Evolutionary conservation across 2,113 vertebrate genomes (phyloP), one percentile per base, ranked within the genome.

Genomic region (Dromas ardeola): DNA sequence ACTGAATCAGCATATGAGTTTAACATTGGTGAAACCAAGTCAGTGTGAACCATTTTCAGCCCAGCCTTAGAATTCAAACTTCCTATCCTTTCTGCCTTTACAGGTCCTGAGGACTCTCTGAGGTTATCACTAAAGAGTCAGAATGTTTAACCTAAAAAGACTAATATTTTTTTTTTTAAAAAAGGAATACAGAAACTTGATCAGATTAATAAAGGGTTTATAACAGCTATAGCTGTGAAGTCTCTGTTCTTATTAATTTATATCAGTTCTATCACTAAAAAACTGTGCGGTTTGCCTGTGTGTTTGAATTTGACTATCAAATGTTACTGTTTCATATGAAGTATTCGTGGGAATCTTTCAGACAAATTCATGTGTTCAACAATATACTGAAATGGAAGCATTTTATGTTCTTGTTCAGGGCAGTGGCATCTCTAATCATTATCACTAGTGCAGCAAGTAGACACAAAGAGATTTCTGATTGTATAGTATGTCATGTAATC

Each of bases 261-360:
- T 36, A 7, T 56, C 10, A 29, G 30, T 34, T 72, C 15, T 62
- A 38, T 40, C 53, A 66, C 4, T 47, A 15, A 49, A 65, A 53
- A 38, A 22, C 0, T 53, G 12, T 66, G 11, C 2, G 20, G 1
- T n/a, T 79, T 86, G 5, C 15, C 5, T 18, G 3, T 36, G 27
- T 15, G 53, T 80, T 56, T 69, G 29, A 69, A n/a, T 43, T 52
- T 26, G 4, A 50, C 5, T 65, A 43, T n/a, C 8, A 65, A 14
- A 63, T 38, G 10, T 42, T 84, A 45, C 27, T 70, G 27, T 56
- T 81, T 73, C 9, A 2, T 42, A 45, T 27, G 4, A 92, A 78
- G 5, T 15, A 7, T 71, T 74, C 16, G 9, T 59, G 8, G 5
- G 14, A 84, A 10, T 72, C 8, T 62, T 78, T 81, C 15, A 67